Conservation (phyloP, 2,888 invertebrate species). For the Neocrepidodera transversa region DNA sequence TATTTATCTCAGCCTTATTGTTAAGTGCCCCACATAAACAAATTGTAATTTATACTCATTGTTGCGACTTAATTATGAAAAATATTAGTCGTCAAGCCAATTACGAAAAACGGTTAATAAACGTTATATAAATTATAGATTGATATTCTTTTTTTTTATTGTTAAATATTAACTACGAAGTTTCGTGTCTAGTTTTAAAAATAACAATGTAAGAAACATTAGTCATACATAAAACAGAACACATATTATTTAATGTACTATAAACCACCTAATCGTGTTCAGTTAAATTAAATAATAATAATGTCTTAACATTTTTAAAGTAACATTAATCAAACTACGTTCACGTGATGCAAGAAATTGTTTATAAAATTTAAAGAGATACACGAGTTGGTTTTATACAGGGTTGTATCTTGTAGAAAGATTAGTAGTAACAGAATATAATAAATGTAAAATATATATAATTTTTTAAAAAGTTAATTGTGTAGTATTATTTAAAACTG, state of each 20-base stretch:
- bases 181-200: too few species aligned
- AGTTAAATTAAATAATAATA: conserved; percentile 6
- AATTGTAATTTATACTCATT: conserved; percentile 28
- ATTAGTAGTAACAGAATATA: too few species aligned
- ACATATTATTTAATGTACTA: not conserved
- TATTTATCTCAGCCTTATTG: conserved; percentile 40
- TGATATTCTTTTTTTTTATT: too few species aligned
- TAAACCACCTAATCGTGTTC: conserved; percentile 4
- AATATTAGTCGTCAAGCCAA: not conserved
- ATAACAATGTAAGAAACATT: too few species aligned
- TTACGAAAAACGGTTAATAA: not conserved
- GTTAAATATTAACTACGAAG: too few species aligned
- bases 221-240: too few species aligned
- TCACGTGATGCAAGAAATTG: conserved; percentile 6
- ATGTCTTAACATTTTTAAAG: not conserved
- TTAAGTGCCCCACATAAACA: conserved; percentile 36
- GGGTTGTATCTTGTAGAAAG: too few species aligned
- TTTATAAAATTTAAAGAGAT: conserved; percentile 12
- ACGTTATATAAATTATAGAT: not conserved
- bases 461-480: too few species aligned
- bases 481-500: too few species aligned
- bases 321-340: not conserved
- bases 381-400: too few species aligned
- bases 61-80: conserved; percentile 11
- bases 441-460: too few species aligned